A percentile compares a stretch with the other conserved stretches of the same genome.
These are phyloP conservation scores for Slavum lentiscoides DNA, from an alignment of 2,888 invertebrate species.

Conservation along the genomic window DNA sequence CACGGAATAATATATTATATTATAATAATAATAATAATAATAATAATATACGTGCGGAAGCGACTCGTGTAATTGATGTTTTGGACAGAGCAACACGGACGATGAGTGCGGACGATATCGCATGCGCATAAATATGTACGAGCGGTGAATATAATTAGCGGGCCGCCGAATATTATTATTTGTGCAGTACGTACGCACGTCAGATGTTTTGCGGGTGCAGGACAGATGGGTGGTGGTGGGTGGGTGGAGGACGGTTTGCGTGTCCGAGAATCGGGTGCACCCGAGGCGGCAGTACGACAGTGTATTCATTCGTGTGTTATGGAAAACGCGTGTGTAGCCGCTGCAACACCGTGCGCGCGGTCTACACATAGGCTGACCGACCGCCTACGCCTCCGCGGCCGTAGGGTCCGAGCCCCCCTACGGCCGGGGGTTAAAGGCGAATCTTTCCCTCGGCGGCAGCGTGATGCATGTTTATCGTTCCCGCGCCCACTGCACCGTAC, in stretches of 20 bases:
- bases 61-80: slow-evolving; percentile 46
- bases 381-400: background rate
- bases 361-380: no score
- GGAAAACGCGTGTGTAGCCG: no score
- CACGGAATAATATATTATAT: background rate
- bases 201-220: slow-evolving; percentile 29
- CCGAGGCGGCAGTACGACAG: no score
- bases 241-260: slow-evolving; percentile 18
- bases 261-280: slow-evolving; percentile 11
- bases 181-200: background rate
- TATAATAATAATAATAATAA: no score
- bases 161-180: slow-evolving; percentile 7
- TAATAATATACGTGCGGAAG: slow-evolving; percentile 2
- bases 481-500: background rate
- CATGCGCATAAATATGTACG: slow-evolving; percentile 9
- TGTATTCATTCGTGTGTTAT: no score
- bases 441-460: background rate
- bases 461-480: background rate
- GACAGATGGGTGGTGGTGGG: background rate
- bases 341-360: no score
- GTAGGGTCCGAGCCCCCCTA: background rate
- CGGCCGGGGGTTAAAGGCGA: slow-evolving; percentile 36
- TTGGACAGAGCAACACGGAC: background rate
- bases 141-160: slow-evolving; percentile 47
- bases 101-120: slow-evolving; percentile 2